These are phyloP conservation scores for Phylloscopus collybita DNA, from an alignment of 2,797 vertebrate genomes.

Conservation along the genomic window DNA sequence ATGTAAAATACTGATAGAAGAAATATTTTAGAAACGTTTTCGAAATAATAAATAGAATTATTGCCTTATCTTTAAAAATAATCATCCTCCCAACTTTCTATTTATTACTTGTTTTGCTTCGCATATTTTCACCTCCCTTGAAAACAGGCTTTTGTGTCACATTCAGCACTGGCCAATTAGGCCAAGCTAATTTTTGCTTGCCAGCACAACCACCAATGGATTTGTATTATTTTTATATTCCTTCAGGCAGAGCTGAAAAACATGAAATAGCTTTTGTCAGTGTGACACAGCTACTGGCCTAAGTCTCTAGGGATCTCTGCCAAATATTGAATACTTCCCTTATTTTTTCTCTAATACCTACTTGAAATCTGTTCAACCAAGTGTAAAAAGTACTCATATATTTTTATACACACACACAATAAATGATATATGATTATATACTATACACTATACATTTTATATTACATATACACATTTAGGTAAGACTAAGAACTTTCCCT, in stretches of 20 bases:
- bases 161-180: conserved; percentile 47
- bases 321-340: conserved; percentile 13
- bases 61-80: background rate
- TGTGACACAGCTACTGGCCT: conserved; percentile 14
- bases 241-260: conserved; percentile 45
- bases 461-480: background rate
- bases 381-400: background rate
- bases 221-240: conserved; percentile 12
- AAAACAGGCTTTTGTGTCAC: conserved; percentile 31
- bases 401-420: background rate
- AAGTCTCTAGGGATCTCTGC: background rate
- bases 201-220: background rate
- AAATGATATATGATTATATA: background rate
- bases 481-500: background rate
- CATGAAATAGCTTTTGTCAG: conserved; percentile 12
- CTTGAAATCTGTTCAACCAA: conserved; percentile 1
- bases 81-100: background rate
- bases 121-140: conserved; percentile 42
- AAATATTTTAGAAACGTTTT: background rate
- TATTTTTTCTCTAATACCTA: conserved; percentile 12
- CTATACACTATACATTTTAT: background rate
- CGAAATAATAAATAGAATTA: background rate
- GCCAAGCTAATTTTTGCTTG: conserved; percentile 30
- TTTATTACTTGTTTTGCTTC: conserved; percentile 28
- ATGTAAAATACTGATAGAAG: background rate